phyloP scores from a whole-genome alignment of 2,888 invertebrate genomes.

The Euphydryas editha region DNA sequence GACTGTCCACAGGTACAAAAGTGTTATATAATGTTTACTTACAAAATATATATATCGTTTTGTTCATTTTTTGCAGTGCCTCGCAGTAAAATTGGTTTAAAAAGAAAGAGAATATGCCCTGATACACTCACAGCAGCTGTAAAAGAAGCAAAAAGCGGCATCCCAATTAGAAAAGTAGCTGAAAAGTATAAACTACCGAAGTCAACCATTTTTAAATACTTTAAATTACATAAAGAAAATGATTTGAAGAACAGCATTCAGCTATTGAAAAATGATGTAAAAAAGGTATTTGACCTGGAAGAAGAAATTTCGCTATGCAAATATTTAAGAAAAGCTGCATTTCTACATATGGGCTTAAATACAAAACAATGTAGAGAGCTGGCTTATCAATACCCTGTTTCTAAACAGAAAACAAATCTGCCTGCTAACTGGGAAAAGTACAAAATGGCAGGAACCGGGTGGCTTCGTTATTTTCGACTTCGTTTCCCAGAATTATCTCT shows the following conservation, averaged over 20 bases:
- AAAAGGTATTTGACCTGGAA: neutral
- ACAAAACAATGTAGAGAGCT: neutral
- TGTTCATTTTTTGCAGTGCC: neutral
- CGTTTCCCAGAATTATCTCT: slow-evolving; percentile 22
- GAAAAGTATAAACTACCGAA: too few relatives aligned
- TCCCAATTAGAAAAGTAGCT: too few relatives aligned
- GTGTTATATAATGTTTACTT: too few relatives aligned
- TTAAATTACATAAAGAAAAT: too few relatives aligned
- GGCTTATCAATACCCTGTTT: too few relatives aligned
- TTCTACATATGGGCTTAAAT: neutral
- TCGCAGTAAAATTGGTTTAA: slow-evolving; percentile 4
- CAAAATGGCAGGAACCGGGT: slow-evolving; percentile 31
- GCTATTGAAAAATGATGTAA: neutral
- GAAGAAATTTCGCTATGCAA: neutral
- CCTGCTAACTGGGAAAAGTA: slow-evolving; percentile 22
- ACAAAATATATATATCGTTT: neutral
- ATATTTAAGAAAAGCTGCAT: neutral
- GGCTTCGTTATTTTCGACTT: slow-evolving; percentile 23
- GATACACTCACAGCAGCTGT: slow-evolving; percentile 1
- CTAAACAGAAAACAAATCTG: too few relatives aligned
- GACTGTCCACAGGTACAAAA: slow-evolving; percentile 11
- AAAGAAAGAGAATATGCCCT: neutral
- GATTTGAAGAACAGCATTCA: too few relatives aligned
- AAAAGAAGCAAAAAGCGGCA: neutral
- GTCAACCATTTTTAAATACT: too few relatives aligned